phyloP scores from a whole-genome alignment of 1,140 invertebrate genomes.

The Halictus rubicundus region DNA sequence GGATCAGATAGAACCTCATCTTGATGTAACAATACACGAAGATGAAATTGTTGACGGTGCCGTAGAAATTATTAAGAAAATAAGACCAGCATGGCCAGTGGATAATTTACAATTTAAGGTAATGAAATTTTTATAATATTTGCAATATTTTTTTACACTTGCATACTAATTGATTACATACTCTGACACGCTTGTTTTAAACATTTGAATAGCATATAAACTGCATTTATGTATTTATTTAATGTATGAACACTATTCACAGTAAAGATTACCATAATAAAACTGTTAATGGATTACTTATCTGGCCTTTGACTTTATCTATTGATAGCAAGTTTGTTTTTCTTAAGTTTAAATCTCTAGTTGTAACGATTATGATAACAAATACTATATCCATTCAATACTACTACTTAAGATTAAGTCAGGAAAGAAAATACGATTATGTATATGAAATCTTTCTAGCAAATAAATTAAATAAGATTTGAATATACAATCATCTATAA shows the following conservation, averaged over 20 bases:
- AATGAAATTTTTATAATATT: slow-evolving; percentile 36
- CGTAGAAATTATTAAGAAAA: slow-evolving; percentile 79
- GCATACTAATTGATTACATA: slow-evolving; percentile 19
- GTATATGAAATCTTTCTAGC: not conserved
- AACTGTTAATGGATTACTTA: not conserved
- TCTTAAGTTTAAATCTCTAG: not conserved
- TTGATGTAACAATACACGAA: slow-evolving; percentile 80
- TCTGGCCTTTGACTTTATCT: slow-evolving; percentile 13
- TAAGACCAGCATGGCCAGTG: slow-evolving; percentile 81
- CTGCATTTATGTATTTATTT: slow-evolving; percentile 2
- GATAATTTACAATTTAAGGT: slow-evolving; percentile 81
- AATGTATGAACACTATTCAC: not conserved
- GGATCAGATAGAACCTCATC: slow-evolving; percentile 65
- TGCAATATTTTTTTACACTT: not conserved
- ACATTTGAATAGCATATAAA: not conserved
- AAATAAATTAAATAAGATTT: not conserved
- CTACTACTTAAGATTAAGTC: not conserved
- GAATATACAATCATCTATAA: not conserved
- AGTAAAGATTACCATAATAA: not conserved
- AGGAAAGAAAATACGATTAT: not conserved
- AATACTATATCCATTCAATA: not conserved
- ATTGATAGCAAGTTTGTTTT: not conserved
- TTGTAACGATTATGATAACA: not conserved
- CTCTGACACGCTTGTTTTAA: not conserved
- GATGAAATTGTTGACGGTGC: slow-evolving; percentile 81